A percentile compares a stretch with the other conserved stretches of the same genome.
phyloP scores from a whole-genome alignment of 2,888 invertebrate genomes.

The Gandaritis pyraliata region DNA sequence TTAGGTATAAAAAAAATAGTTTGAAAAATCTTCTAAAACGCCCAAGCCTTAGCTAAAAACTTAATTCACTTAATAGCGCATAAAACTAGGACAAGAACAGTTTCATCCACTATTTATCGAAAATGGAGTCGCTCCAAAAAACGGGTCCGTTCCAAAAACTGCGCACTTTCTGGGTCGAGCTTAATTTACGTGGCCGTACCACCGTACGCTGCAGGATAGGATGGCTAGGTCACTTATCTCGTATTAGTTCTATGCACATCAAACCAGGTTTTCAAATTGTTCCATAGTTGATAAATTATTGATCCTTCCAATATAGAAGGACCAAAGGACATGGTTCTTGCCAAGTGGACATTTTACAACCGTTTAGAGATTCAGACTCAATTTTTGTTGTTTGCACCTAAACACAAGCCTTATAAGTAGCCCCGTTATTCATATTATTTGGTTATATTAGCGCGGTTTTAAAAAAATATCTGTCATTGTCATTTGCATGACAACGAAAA shows the following conservation, averaged over 20 bases:
- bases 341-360: too few relatives aligned
- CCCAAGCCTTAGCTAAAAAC: constrained; percentile 21
- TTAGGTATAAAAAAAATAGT: too few relatives aligned
- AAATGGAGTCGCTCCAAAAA: constrained; percentile 42
- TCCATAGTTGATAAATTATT: too few relatives aligned
- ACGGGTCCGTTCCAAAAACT: constrained; percentile 40
- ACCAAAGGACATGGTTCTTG: too few relatives aligned
- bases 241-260: not conserved
- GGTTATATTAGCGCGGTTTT: too few relatives aligned
- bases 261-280: not conserved
- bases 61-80: constrained; percentile 36
- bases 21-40: constrained; percentile 10
- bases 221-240: constrained; percentile 12
- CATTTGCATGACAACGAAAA: too few relatives aligned
- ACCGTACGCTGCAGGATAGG: constrained; percentile 24
- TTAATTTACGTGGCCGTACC: constrained; percentile 40
- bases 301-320: too few relatives aligned
- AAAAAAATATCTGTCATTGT: too few relatives aligned
- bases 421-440: too few relatives aligned
- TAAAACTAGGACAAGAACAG: constrained; percentile 35
- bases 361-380: too few relatives aligned
- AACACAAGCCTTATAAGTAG: too few relatives aligned
- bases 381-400: too few relatives aligned
- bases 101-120: constrained; percentile 41
- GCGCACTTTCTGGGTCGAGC: constrained; percentile 38